Percentiles rank a stretch among this genome's conserved stretches.
Conservation (phyloP, 1,140 invertebrate genomes). For the Drosophila takahashii region DNA sequence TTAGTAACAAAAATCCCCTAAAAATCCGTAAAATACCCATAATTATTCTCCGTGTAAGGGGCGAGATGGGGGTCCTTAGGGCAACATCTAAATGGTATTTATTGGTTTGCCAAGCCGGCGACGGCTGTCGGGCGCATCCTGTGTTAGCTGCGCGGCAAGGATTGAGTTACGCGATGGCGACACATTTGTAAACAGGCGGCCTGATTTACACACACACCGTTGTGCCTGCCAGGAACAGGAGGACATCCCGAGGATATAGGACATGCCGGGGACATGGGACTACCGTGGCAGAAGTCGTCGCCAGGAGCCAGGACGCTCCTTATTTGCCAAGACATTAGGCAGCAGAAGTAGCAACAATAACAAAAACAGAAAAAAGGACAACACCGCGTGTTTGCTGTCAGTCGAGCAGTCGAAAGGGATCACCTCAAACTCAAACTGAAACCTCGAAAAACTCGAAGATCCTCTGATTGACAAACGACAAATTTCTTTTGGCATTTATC, state of each 20-base stretch:
- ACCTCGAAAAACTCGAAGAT: constrained; percentile 1
- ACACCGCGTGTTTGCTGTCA: constrained; percentile 72
- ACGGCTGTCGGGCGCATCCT: constrained; percentile 78
- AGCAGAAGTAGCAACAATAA: constrained; percentile 50
- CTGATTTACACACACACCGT: constrained; percentile 61
- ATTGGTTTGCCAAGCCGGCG: constrained; percentile 81
- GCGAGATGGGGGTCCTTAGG: constrained; percentile 32
- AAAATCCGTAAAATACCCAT: background rate
- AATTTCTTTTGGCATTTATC: constrained; percentile 78
- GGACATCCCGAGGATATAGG: constrained; percentile 2
- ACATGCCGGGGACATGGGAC: constrained; percentile 34
- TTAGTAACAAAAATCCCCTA: no score
- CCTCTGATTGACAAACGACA: constrained; percentile 76
- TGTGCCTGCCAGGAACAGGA: background rate
- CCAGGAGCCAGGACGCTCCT: constrained; percentile 56
- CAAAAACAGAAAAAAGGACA: constrained; percentile 45
- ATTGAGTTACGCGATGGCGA: constrained; percentile 78
- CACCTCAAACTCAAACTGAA: constrained; percentile 25
- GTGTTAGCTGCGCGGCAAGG: constrained; percentile 59
- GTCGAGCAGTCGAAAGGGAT: constrained; percentile 25
- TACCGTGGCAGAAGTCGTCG: constrained; percentile 61
- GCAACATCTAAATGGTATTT: constrained; percentile 74
- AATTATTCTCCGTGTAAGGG: constrained; percentile 12
- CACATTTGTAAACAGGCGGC: constrained; percentile 78
- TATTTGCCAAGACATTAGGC: constrained; percentile 76